Conservation (phyloP, 2,888 invertebrate species). For the Ypsolopha scabrella region DNA sequence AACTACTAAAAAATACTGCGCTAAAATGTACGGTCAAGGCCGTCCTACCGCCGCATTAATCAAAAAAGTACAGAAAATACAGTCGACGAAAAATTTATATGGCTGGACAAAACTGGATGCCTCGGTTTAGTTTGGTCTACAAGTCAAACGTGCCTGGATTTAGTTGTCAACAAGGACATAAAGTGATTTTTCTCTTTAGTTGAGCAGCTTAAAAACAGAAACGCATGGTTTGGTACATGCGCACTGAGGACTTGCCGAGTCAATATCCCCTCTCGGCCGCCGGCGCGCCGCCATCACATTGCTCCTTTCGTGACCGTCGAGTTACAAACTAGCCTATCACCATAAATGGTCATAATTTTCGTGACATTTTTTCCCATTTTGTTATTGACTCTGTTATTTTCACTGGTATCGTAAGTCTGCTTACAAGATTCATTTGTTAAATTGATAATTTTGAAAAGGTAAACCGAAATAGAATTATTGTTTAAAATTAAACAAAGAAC, state of each 20-base stretch:
- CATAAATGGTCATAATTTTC: background rate
- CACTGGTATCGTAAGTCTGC: too few species aligned
- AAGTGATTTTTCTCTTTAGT: slow-evolving; percentile 11
- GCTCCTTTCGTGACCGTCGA: slow-evolving; percentile 25
- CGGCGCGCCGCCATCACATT: slow-evolving; percentile 62
- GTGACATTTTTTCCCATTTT: too few species aligned
- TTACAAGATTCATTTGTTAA: too few species aligned
- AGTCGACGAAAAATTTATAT: background rate
- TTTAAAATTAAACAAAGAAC: too few species aligned
- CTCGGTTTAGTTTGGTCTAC: background rate
- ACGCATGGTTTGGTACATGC: slow-evolving; percentile 61
- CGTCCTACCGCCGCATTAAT: background rate
- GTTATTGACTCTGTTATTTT: too few species aligned
- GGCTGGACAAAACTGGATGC: background rate
- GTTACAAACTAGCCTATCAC: background rate
- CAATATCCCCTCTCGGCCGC: slow-evolving; percentile 61
- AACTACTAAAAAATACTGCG: slow-evolving; percentile 3
- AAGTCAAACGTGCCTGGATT: background rate
- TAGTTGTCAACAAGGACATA: slow-evolving; percentile 1
- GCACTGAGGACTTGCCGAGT: slow-evolving; percentile 59
- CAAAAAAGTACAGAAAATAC: background rate
- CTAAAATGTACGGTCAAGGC: slow-evolving; percentile 8
- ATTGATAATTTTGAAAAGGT: too few species aligned
- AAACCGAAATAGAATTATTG: too few species aligned
- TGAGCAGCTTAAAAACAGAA: slow-evolving; percentile 52